phyloP scores from a whole-genome alignment of 1,140 invertebrate genomes.

The Drosophila lacteicornis region DNA sequence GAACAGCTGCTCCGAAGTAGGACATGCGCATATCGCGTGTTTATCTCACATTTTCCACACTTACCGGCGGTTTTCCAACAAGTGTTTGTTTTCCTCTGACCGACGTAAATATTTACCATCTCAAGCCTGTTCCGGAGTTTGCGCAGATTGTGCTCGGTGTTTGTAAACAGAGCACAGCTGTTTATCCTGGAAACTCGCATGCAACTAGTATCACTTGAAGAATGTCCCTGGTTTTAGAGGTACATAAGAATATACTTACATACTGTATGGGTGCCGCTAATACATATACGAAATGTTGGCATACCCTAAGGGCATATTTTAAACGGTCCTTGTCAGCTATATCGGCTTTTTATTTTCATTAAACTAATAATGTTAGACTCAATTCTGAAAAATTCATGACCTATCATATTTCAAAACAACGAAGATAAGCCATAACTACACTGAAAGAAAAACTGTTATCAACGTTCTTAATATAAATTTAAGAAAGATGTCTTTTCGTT shows the following conservation, averaged over 20 bases:
- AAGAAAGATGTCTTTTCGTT: no score
- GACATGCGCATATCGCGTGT: conserved; percentile 72
- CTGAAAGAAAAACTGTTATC: no score
- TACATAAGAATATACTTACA: background rate
- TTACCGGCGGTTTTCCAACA: conserved; percentile 52
- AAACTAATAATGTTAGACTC: background rate
- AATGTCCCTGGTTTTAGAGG: conserved; percentile 1
- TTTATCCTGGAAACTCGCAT: conserved; percentile 10
- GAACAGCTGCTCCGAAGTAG: conserved; percentile 66
- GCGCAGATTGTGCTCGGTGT: conserved; percentile 60
- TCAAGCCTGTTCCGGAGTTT: conserved; percentile 47
- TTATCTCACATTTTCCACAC: conserved; percentile 57
- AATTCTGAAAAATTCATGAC: background rate
- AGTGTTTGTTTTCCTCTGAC: conserved; percentile 74
- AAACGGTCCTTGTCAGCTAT: no score
- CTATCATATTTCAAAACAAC: no score
- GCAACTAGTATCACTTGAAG: conserved; percentile 50
- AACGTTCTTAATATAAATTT: no score
- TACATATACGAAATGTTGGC: no score
- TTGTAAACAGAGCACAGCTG: conserved; percentile 67
- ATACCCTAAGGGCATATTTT: background rate
- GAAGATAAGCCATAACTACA: no score
- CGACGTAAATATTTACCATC: conserved; percentile 69
- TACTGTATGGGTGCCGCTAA: no score
- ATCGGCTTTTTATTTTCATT: background rate